Base-by-base conservation (phyloP, 2,113 vertebrate genomes). In the Lasiurus borealis region DNA sequence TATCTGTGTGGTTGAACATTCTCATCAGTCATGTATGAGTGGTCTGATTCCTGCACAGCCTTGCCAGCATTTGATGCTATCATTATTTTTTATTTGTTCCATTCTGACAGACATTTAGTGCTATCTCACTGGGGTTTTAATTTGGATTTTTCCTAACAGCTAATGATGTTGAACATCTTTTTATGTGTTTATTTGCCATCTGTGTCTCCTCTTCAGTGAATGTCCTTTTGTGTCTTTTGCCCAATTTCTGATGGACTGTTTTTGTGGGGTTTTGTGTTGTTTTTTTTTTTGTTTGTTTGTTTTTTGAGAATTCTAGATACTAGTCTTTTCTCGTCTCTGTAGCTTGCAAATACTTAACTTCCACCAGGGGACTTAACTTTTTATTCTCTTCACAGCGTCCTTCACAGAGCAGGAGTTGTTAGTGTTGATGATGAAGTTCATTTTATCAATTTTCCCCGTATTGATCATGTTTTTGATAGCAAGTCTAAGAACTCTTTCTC, bases 141-240 rank as follows among this genome's bases (percentile, higher is more conserved):
- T 90, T 72, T 92, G 44, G 77, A 87, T 77, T 95, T 95, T 87
- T 25, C 48, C 77, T 94, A 78, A 62, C 52, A 40, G 81, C 50
- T 84, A 80, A 75, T 40, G 66, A 71, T 40, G 46, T 44, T 34
- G 50, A 92, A 27, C 16, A 72, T 62, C 52, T 62, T 96, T 86
- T 72, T 46, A 88, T 71, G 80, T 52, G 62, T 40, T 73, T 90
- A 80, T 87, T 36, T 88, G 6, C 75, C 76, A 59, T 95, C 81
- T 90, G 62, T 50, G 64, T 52, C 23, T 48, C 34, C 25, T 92
- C 36, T 86, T 81, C 36, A 44, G 29, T 81, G 21, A 80, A 89
- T 50, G 50, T 64, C 59, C 66, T 31, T 71, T 76, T 4, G 6
- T 23, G 11, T 71, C 13, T 83, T 94, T 59, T 87, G 59, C 40